A percentile compares a stretch with the other conserved stretches of the same genome.
These are phyloP conservation scores for Hoplodrina blanda DNA, from an alignment of 2,888 invertebrate genomes.

Conservation along the genomic window DNA sequence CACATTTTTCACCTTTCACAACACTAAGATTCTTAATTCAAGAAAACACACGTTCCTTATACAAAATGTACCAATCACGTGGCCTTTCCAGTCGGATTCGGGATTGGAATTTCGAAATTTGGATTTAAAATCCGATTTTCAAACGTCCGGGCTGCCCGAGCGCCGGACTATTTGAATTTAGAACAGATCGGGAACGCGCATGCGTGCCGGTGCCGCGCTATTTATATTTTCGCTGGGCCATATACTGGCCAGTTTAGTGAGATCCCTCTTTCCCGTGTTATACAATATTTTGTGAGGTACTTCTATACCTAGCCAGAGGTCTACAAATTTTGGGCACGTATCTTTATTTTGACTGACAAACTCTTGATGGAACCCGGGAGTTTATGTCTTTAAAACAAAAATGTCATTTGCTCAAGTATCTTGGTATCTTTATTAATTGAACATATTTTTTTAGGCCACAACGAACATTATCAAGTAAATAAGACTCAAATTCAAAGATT, in stretches of 20 bases:
- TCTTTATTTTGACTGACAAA: slow-evolving; percentile 74
- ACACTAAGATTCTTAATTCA: slow-evolving; percentile 64
- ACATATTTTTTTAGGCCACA: background rate
- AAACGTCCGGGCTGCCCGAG: slow-evolving; percentile 81
- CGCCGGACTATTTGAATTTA: slow-evolving; percentile 85
- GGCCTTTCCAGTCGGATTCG: slow-evolving; percentile 87
- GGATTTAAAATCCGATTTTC: slow-evolving; percentile 71
- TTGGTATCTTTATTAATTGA: background rate
- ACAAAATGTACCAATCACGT: slow-evolving; percentile 61
- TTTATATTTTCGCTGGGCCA: slow-evolving; percentile 85
- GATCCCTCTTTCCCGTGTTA: slow-evolving; percentile 62
- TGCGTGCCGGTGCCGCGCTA: slow-evolving; percentile 75
- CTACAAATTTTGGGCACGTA: slow-evolving; percentile 56
- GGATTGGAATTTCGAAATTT: slow-evolving; percentile 70
- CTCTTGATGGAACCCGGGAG: slow-evolving; percentile 70
- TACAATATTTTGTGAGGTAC: slow-evolving; percentile 39
- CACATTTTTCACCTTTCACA: slow-evolving; percentile 84
- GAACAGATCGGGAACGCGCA: slow-evolving; percentile 77
- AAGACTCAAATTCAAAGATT: background rate
- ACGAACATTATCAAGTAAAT: background rate
- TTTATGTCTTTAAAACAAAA: slow-evolving; percentile 49
- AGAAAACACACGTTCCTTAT: slow-evolving; percentile 59
- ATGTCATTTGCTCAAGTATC: slow-evolving; percentile 28
- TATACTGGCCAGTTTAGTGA: slow-evolving; percentile 64
- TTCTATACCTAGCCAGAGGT: slow-evolving; percentile 63